phyloP scores from a whole-genome alignment of 2,113 vertebrate genomes.

The Urocynchramus pylzowi region DNA sequence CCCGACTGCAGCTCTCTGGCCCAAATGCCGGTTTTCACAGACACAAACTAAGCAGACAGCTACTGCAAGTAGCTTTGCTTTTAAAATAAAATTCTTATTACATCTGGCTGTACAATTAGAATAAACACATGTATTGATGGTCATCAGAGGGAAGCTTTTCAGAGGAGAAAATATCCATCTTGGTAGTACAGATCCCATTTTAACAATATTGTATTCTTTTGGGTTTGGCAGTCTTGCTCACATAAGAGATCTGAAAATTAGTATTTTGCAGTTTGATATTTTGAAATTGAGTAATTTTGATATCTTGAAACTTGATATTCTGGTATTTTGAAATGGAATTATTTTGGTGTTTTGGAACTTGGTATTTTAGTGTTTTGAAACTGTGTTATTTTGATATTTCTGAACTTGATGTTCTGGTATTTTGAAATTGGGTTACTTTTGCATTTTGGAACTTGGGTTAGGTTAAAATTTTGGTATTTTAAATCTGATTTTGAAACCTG shows the following conservation, averaged over 20 bases:
- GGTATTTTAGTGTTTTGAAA: background rate
- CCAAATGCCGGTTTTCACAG: background rate
- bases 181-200: background rate
- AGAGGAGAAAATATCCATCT: background rate
- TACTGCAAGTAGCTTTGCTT: background rate
- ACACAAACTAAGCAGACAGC: background rate
- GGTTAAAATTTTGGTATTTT: background rate
- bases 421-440: background rate
- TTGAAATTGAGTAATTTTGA: background rate
- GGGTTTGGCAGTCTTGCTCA: background rate
- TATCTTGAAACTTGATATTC: background rate
- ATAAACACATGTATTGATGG: background rate
- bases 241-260: background rate
- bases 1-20: background rate
- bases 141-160: background rate
- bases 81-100: background rate
- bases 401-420: background rate
- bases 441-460: too few relatives aligned
- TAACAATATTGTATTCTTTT: background rate
- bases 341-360: background rate
- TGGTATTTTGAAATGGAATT: background rate
- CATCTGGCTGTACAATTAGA: too few relatives aligned
- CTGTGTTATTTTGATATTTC: background rate
- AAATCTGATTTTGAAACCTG: background rate
- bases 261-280: background rate